Base-by-base conservation (phyloP, 2,797 vertebrate genomes). In the Tenualosa ilisha region DNA sequence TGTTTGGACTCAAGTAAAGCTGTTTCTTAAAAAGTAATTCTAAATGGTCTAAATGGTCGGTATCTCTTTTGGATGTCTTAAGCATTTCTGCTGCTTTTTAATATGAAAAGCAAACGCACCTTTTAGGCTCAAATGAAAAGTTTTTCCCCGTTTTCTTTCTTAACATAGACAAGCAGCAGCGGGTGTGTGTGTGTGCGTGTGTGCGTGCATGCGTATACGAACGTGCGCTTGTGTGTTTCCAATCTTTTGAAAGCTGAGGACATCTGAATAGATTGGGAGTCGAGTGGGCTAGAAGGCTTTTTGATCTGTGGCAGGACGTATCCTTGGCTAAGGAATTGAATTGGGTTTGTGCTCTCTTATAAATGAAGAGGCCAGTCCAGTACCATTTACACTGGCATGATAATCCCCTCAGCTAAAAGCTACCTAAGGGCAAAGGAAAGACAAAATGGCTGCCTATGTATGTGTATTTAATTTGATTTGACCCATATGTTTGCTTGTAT, bases 131-230 rank as follows among this genome's bases (percentile, higher is more conserved):
- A 61, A n/a, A 61, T n/a, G n/a, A 61, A 61, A 61, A 1, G 3
- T n/a, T 22, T 6, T 61, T 1, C 2, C 46, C 46, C 7, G 46
- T 61, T n/a, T 63, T 24, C 22, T 63, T 9, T 24, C 2, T 6
- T 5, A 22, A 20, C 3, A 56, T 1, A 56, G 54, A 56, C 20
- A 56, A 22, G n/a, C 59, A 63, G 59, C 59, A 63, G 22, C 51
- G 53, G 11, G 53, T 85, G n/a, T 63, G 83, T 75, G 49, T 75
- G 83, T 75, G 83, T 75, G 22, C 15, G 24, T 31, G 24, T 49
- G 63, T 68, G 63, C 31, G 26, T 68, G 63, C 51, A 46, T 50
- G 22, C 24, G 22, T 82, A 49, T 50, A n/a, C 53, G n/a, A 24
- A n/a, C 24, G 46, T 82, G 22, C 13, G 26, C 37, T 1, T 72